These are phyloP conservation scores for Agriopis aurantiaria DNA, from an alignment of 2,888 invertebrate species.

Conservation along the genomic window DNA sequence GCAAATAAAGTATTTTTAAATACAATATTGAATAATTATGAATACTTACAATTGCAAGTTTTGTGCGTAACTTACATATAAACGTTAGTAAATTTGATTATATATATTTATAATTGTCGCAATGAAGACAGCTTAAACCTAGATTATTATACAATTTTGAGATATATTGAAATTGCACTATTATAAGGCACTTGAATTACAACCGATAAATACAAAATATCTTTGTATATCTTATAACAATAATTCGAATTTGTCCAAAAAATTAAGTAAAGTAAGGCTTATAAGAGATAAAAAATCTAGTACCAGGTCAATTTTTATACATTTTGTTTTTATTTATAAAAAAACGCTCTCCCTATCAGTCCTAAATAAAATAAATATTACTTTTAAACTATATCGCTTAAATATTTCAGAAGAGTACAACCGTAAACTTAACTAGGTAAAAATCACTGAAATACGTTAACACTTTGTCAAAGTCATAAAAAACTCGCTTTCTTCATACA, in stretches of 20 bases:
- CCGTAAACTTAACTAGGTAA: constrained; percentile 40
- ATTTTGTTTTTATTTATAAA: constrained; percentile 31
- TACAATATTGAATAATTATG: constrained; percentile 47
- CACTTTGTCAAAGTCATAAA: constrained; percentile 7
- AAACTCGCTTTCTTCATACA: neutral
- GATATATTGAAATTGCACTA: constrained; percentile 29
- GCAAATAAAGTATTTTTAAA: constrained; percentile 46
- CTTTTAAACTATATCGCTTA: constrained; percentile 14
- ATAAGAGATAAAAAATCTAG: neutral
- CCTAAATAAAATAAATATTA: constrained; percentile 31
- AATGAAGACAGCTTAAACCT: constrained; percentile 10
- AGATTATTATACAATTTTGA: constrained; percentile 23
- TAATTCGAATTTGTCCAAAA: neutral
- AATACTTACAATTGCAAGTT: constrained; percentile 24
- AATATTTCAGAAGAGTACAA: constrained; percentile 44
- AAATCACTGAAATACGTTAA: constrained; percentile 16
- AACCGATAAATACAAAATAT: constrained; percentile 8
- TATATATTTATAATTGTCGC: neutral
- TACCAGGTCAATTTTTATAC: constrained; percentile 22
- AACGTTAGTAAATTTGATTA: constrained; percentile 11
- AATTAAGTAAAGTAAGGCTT: neutral
- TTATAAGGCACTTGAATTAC: constrained; percentile 52
- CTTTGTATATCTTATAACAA: neutral
- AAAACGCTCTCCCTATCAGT: constrained; percentile 48
- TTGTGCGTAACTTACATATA: constrained; percentile 31